phyloP scores from a whole-genome alignment of 2,888 invertebrate genomes.

The Macaria notata region DNA sequence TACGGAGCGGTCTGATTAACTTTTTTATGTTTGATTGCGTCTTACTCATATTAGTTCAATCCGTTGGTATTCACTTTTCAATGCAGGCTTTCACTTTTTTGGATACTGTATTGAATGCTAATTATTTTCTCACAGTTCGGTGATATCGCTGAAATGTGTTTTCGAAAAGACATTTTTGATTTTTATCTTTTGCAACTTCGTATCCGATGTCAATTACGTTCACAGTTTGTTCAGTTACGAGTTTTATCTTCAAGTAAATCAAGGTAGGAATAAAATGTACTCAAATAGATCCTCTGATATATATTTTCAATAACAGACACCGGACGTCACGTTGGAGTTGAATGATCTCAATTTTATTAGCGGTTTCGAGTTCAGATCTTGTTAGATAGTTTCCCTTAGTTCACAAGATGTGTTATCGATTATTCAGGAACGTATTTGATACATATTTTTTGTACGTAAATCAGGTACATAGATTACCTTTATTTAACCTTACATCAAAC shows the following conservation, averaged over 20 bases:
- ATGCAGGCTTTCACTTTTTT: conserved; percentile 47
- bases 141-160: conserved; percentile 6
- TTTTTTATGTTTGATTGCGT: conserved; percentile 39
- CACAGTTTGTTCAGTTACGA: conserved; percentile 58
- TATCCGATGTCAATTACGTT: conserved; percentile 52
- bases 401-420: conserved; percentile 14
- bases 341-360: conserved; percentile 65
- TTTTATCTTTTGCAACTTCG: conserved; percentile 34
- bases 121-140: conserved; percentile 23
- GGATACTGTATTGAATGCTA: conserved; percentile 29
- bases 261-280: conserved; percentile 48
- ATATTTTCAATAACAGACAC: conserved; percentile 47
- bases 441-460: no score
- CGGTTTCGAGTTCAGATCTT: conserved; percentile 45
- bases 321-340: conserved; percentile 76
- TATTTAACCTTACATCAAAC: no score
- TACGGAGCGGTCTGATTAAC: conserved; percentile 56
- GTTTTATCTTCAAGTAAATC: conserved; percentile 49
- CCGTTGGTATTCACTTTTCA: conserved; percentile 42
- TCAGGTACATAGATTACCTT: no score
- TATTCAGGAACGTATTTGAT: not conserved
- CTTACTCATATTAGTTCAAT: conserved; percentile 34
- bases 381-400: conserved; percentile 21
- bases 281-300: conserved; percentile 52
- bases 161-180: conserved; percentile 27